Evolutionary conservation across 2,888 invertebrate genomes (phyloP).

Genomic region (Drosophila melanosoma): DNA sequence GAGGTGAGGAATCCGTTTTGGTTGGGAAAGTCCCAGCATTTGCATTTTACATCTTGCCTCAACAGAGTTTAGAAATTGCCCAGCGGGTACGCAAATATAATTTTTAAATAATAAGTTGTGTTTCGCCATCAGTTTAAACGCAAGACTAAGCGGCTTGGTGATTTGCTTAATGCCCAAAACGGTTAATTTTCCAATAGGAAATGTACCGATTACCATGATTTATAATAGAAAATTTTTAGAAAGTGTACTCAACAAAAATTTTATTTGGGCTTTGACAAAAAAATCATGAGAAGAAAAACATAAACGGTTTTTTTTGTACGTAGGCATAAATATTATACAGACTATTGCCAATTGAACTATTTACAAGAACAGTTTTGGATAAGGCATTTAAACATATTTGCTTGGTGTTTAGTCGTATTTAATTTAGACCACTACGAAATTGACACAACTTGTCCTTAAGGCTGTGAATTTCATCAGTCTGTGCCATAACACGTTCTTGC

Average conservation of each 20-base stretch:
- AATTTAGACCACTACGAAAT: not conserved
- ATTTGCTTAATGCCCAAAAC: constrained; percentile 45
- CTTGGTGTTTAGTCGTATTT: not conserved
- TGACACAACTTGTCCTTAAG: constrained; percentile 31
- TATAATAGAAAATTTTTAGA: constrained; percentile 16
- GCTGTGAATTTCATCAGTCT: constrained; percentile 40
- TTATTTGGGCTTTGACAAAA: constrained; percentile 19
- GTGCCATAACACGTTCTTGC: constrained; percentile 33
- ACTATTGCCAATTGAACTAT: not conserved
- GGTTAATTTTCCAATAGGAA: constrained; percentile 48
- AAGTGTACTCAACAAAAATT: not conserved
- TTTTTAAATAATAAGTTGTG: constrained; percentile 34
- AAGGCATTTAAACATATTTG: not conserved
- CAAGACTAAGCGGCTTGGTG: constrained; percentile 37
- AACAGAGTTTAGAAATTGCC: constrained; percentile 47
- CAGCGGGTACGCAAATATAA: constrained; percentile 49
- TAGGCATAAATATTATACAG: not conserved
- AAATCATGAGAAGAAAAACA: not conserved
- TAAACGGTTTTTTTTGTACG: not conserved
- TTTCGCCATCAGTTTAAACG: constrained; percentile 34
- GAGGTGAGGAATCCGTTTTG: constrained; percentile 40
- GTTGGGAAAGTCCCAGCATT: constrained; percentile 53
- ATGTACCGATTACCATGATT: constrained; percentile 47
- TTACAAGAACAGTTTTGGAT: not conserved
- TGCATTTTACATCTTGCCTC: constrained; percentile 53